Base-by-base conservation (phyloP, 2,888 invertebrate genomes). In the Rotaria macrura region DNA sequence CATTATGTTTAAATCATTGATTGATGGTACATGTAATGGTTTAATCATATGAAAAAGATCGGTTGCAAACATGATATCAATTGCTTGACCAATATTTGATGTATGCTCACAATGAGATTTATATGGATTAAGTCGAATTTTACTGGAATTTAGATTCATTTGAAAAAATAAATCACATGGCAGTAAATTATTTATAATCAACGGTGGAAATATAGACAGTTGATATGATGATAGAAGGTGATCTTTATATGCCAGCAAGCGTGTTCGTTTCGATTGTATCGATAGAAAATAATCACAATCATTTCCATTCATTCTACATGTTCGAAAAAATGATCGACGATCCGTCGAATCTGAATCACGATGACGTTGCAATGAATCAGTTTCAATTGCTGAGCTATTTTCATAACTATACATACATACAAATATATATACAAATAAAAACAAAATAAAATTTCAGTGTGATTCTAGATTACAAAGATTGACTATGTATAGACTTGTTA, bases 151-250 rank as follows among this genome's bases (percentile, higher is more conserved):
- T 17, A 23, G 9, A 29, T 84, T 17, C 2, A 84, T 23, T 49
- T 84, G 84, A 43, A 84, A 84, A 25, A 38, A 43, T 52, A 92
- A 88, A 87, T 93, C 92, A 84, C 91, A 90, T 0, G 97, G 97
- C 85, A 98, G 93, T 87, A 97, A 93, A 92, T 97, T 98, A 87
- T 94, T 93, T 5, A 97, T 90, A 34, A 94, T 91, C n/a, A 97
- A 92, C 0, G 96, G 95, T 47, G 97, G 95, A 88, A 95, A 92
- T 83, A 99, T 92, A 17, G 79, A 43, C 25, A 79, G 9, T 43
- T 79, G 40, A 79, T 79, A 79, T 23, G 79, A 40, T 43, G 79
- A 79, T 79, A 79, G n/a, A n/a, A 40, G 43, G 20, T 79, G 25
- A n/a, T 79, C 79, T 40, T 43, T 79, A 43, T 43, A 79, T 40